A percentile compares a stretch with the other conserved stretches of the same genome.
Conservation (phyloP, 2,113 vertebrate genomes). For the Hylia prasina region DNA sequence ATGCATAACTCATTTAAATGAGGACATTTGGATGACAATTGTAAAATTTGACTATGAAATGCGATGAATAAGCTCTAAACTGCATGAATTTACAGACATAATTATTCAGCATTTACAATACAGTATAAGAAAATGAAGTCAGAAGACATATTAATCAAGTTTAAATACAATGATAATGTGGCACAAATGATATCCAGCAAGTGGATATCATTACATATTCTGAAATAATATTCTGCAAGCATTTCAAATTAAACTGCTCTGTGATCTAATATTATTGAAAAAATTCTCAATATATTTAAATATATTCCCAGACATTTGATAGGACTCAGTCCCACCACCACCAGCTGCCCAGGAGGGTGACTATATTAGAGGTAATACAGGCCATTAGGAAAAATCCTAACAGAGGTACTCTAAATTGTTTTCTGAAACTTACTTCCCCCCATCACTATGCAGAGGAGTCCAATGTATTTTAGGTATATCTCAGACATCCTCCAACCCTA, state of each 20-base stretch:
- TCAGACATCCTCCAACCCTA: background rate
- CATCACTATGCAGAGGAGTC: background rate
- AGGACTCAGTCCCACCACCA: background rate
- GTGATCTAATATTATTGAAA: background rate
- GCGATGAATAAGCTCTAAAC: conserved; percentile 7
- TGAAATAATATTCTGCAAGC: background rate
- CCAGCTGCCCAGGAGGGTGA: background rate
- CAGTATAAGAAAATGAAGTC: background rate
- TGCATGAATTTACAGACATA: background rate
- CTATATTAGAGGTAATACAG: background rate
- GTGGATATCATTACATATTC: no score
- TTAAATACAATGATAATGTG: background rate
- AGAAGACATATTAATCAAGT: conserved; percentile 1
- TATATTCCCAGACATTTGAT: background rate
- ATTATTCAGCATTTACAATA: background rate
- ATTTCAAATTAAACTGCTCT: background rate
- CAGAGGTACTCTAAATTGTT: background rate
- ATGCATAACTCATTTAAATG: background rate
- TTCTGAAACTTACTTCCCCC: background rate
- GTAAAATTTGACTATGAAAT: conserved; percentile 13
- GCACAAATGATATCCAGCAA: background rate
- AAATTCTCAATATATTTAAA: background rate
- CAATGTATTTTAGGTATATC: background rate
- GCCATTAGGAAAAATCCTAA: background rate
- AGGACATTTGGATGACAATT: conserved; percentile 24